phyloP scores from a whole-genome alignment of 1,140 invertebrate species.

The Drosophila nannoptera region DNA sequence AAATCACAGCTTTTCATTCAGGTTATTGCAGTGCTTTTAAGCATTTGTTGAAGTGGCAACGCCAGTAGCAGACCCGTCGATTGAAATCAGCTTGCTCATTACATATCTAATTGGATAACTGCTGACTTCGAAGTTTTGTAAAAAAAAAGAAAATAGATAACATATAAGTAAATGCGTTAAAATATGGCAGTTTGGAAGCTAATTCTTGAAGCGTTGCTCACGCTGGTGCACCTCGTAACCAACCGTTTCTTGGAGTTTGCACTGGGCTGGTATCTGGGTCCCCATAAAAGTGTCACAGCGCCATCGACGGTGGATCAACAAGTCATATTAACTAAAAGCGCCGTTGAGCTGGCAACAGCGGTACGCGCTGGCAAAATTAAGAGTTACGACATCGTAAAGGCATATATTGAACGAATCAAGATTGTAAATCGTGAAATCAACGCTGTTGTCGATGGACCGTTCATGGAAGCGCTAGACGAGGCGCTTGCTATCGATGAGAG shows the following conservation, averaged over 20 bases:
- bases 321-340: slow-evolving; percentile 83
- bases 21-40: not conserved
- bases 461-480: slow-evolving; percentile 87
- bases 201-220: slow-evolving; percentile 50
- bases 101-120: slow-evolving; percentile 2
- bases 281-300: slow-evolving; percentile 76
- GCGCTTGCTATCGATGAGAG: slow-evolving; percentile 86
- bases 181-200: slow-evolving; percentile 46
- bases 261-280: slow-evolving; percentile 66
- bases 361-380: slow-evolving; percentile 84
- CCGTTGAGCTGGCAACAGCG: slow-evolving; percentile 82
- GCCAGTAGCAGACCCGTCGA: not conserved
- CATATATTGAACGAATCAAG: slow-evolving; percentile 88
- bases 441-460: slow-evolving; percentile 88
- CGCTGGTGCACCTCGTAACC: slow-evolving; percentile 57
- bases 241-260: slow-evolving; percentile 65
- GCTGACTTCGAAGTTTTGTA: slow-evolving; percentile 4
- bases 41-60: not conserved
- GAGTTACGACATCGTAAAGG: slow-evolving; percentile 85
- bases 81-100: not conserved
- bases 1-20: not conserved
- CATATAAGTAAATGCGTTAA: not conserved
- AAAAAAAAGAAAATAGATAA: slow-evolving; percentile 13
- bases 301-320: slow-evolving; percentile 80
- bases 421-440: slow-evolving; percentile 89